Evolutionary conservation across 2,888 invertebrate genomes (phyloP).

Genomic region (Drosophila flavopinicola): DNA sequence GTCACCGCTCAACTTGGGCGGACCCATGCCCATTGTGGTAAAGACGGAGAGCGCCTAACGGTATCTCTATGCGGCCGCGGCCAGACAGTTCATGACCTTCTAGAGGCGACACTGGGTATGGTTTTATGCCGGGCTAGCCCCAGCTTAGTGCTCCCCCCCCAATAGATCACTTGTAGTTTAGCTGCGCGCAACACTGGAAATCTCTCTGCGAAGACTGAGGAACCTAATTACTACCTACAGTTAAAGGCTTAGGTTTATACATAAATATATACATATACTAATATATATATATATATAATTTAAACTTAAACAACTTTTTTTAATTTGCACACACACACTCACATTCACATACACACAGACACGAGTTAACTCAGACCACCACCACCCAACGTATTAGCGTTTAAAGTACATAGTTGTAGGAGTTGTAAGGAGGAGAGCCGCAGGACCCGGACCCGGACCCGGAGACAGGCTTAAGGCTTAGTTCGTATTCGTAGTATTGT

Average conservation of each 20-base stretch:
- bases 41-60: constrained; percentile 84
- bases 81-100: constrained; percentile 72
- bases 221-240: constrained; percentile 81
- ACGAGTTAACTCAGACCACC: constrained; percentile 57
- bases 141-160: constrained; percentile 54
- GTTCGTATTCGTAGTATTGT: constrained; percentile 56
- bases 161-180: constrained; percentile 56
- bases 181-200: constrained; percentile 69
- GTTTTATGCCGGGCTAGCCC: neutral
- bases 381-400: constrained; percentile 77
- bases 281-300: constrained; percentile 27
- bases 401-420: constrained; percentile 60
- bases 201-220: constrained; percentile 85
- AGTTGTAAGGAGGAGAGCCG: constrained; percentile 26
- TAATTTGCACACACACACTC: constrained; percentile 25
- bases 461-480: constrained; percentile 47
- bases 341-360: constrained; percentile 12
- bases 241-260: constrained; percentile 63
- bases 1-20: constrained; percentile 72
- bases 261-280: too few relatives aligned
- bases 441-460: constrained; percentile 17
- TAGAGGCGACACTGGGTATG: constrained; percentile 22
- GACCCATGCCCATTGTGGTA: constrained; percentile 83
- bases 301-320: constrained; percentile 30
- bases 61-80: constrained; percentile 66